These are phyloP conservation scores for Mormyrus proboscirostris DNA, from an alignment of 2,797 vertebrate species.

Conservation along the genomic window DNA sequence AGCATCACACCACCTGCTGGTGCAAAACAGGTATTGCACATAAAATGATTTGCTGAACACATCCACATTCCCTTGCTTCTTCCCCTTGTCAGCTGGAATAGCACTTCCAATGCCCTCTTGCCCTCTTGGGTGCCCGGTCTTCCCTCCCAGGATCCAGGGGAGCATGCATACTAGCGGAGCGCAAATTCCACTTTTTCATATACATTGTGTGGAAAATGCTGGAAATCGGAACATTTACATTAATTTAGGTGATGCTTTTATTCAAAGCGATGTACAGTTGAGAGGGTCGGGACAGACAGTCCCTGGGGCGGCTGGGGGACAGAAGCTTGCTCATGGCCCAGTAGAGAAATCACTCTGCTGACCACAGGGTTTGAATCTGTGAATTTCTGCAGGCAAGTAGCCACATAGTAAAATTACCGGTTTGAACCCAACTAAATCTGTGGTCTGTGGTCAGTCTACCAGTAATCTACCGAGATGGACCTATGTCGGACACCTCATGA, in stretches of 20 bases:
- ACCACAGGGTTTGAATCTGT: not conserved
- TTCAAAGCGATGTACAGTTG: not conserved
- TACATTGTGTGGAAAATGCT: not conserved
- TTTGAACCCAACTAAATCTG: not conserved
- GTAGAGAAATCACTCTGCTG: not conserved
- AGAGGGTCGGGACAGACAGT: not conserved
- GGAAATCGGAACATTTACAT: not conserved
- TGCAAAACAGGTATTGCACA: not conserved
- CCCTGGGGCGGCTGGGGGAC: not conserved
- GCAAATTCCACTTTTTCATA: not conserved
- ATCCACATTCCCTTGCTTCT: slow-evolving; percentile 55
- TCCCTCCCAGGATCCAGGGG: slow-evolving; percentile 76
- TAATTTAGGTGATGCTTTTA: not conserved
- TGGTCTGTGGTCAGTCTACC: not conserved
- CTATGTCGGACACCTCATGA: not conserved
- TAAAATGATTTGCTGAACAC: not conserved
- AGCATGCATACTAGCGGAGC: slow-evolving; percentile 25
- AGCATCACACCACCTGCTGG: not conserved
- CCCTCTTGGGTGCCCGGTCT: slow-evolving; percentile 47
- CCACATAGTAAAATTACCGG: no score
- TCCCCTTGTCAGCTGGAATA: slow-evolving; percentile 70
- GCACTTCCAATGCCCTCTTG: slow-evolving; percentile 60
- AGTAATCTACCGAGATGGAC: not conserved
- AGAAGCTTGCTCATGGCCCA: not conserved
- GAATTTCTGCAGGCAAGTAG: not conserved